These are phyloP conservation scores for Salminus brasiliensis DNA, from an alignment of 2,113 vertebrate species.

Conservation along the genomic window DNA sequence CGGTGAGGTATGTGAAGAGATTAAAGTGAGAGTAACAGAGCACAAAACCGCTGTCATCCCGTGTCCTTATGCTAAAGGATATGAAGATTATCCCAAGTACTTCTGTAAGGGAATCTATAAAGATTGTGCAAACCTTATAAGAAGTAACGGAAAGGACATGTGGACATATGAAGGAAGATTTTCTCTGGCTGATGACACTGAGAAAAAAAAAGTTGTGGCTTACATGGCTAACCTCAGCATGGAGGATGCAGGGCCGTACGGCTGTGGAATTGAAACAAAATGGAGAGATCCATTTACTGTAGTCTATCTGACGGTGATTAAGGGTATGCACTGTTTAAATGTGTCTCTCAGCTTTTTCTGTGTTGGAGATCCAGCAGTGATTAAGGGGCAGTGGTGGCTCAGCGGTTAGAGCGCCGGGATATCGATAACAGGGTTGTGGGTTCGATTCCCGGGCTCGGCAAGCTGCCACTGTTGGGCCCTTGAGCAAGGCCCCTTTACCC, in stretches of 20 bases:
- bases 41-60: not conserved
- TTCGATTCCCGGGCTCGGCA: too few species aligned
- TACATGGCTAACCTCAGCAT: not conserved
- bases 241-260: not conserved
- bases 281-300: not conserved
- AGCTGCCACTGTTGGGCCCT: too few species aligned
- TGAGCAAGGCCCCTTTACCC: too few species aligned
- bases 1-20: not conserved
- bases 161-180: not conserved
- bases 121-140: not conserved
- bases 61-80: not conserved
- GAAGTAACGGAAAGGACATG: not conserved
- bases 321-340: not conserved
- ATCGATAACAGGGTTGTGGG: too few species aligned
- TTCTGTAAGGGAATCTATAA: not conserved
- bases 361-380: not conserved
- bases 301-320: not conserved
- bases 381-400: too few species aligned
- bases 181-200: not conserved
- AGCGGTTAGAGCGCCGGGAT: too few species aligned
- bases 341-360: not conserved
- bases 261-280: not conserved
- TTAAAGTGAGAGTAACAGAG: not conserved
- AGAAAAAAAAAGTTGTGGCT: slow-evolving; percentile 7
- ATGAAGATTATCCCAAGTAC: not conserved